Base-by-base conservation (phyloP, 92 coral and sea anemone species). In the Phenganax stokvisi region DNA sequence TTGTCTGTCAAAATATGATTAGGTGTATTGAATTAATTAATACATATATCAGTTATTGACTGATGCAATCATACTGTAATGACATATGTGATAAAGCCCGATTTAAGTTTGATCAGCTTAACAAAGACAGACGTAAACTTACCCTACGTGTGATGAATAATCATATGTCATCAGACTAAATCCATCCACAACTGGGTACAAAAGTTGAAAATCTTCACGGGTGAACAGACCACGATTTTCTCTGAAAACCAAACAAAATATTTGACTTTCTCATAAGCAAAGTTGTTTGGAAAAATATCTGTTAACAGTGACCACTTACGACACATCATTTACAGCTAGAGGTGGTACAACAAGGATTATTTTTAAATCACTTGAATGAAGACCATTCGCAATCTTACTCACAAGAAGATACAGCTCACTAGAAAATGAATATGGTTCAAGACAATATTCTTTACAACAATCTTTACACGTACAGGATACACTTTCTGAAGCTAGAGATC, bases 121-220 rank as follows among this genome's bases (percentile, higher is more conserved):
- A 37, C 47, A 37, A 37, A 37, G 47, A 37, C 47, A 37, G 47
- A 37, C 15, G 56, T 2, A 17, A 51, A 20, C 71, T 7, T 66
- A 90, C 93, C 93, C 89, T 75, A 89, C 89, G 0, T 90, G 91
- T 1, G 92, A 85, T 10, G 97, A 90, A 83, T 89, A 93, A 60
- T 93, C 98, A 66, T 93, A 93, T 7, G 98, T 93, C 98, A 93
- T 93, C 16, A 93, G 91, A 75, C 98, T 93, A 61, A 93, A 93
- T 17, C 98, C 97, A 73, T 93, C 98, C 67, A 93, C 77, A 56
- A 93, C 98, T 10, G 98, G 98, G 54, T 87, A 92, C 75, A 93
- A 81, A 13, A 93, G 86, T 57, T 93, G 97, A 75, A 93, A 93
- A 81, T 93, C 98, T 81, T 93, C 87, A 68, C 86, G 89, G 37